Evolutionary conservation across 2,888 invertebrate genomes (phyloP).

Genomic region (Rhingia rostrata): DNA sequence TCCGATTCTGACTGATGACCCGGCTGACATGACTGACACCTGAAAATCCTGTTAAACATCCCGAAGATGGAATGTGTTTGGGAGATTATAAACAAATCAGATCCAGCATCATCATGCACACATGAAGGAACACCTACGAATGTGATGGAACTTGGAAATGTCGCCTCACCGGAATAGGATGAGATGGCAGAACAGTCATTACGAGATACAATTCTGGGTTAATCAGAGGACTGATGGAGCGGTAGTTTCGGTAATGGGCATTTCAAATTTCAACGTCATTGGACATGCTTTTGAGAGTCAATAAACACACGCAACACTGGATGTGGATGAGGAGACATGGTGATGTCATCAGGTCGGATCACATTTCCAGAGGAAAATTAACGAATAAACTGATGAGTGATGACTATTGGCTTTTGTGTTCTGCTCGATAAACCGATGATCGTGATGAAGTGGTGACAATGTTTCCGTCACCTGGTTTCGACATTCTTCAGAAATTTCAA

Average conservation of each 20-base stretch:
- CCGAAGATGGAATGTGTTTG: conserved; percentile 7
- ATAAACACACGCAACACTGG: neutral
- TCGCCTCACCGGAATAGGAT: neutral
- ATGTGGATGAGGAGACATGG: neutral
- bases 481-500: too few relatives aligned
- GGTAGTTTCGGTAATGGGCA: neutral
- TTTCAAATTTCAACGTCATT: neutral
- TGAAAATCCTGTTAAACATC: conserved; percentile 44
- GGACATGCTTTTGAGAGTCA: neutral
- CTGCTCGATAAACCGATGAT: too few relatives aligned
- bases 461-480: too few relatives aligned
- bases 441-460: too few relatives aligned
- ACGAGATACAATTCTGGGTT: conserved; percentile 3
- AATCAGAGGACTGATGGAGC: neutral
- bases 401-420: too few relatives aligned
- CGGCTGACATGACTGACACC: conserved; percentile 31
- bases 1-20: conserved; percentile 17
- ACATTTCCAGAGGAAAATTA: neutral
- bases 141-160: neutral
- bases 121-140: neutral
- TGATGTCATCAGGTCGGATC: conserved; percentile 1
- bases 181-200: neutral
- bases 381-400: too few relatives aligned
- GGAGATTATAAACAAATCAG: conserved; percentile 43
- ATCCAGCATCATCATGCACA: conserved; percentile 9